Base-by-base conservation (phyloP, 1,140 invertebrate species). In the Tribolium madens region DNA sequence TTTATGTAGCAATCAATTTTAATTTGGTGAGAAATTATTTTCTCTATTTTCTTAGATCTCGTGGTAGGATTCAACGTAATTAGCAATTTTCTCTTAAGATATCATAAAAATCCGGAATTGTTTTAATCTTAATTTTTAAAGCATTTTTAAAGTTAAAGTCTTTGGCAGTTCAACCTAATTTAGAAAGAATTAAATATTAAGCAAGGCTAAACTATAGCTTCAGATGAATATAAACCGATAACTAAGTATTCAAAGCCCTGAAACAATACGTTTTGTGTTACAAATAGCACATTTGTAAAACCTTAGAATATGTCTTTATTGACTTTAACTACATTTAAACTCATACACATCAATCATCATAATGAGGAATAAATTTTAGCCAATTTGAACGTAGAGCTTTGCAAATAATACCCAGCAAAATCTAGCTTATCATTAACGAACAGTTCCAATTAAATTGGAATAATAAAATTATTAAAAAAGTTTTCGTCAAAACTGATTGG, bases 201-300 rank as follows among this genome's bases (percentile, higher is more conserved):
- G 26, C 26, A 31, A 31, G 6, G 2, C 26, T 3, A 31, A 31
- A 31, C 6, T 31, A 31, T 31, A 2, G 26, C 26, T 31, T 31
- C n/a, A n/a, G n/a, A n/a, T n/a, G n/a, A n/a, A n/a, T n/a, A n/a
- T 31, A 31, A 31, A 31, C 26, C 26, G 3, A 52, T 52, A 12
- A 17, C 17, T 52, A 52, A 52, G 17, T 52, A 52, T 52, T 52
- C 50, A 52, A 52, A 52, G 50, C 6, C 3, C 5, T 3, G 4
- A 14, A 52, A 52, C 50, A 52, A 52, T 52, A 52, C 50, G 12
- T 52, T 52, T 52, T 52, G 50, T 52, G 50, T 15, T 14, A 52
- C 12, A 52, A 52, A 52, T 3, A 52, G 50, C 12, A 52, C 10
- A 31, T 31, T 31, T 31, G 2, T 31, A 31, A 31, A 31, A 31